Evolutionary conservation across 1,140 invertebrate species (phyloP).

Genomic region (Heliconius melpomene): DNA sequence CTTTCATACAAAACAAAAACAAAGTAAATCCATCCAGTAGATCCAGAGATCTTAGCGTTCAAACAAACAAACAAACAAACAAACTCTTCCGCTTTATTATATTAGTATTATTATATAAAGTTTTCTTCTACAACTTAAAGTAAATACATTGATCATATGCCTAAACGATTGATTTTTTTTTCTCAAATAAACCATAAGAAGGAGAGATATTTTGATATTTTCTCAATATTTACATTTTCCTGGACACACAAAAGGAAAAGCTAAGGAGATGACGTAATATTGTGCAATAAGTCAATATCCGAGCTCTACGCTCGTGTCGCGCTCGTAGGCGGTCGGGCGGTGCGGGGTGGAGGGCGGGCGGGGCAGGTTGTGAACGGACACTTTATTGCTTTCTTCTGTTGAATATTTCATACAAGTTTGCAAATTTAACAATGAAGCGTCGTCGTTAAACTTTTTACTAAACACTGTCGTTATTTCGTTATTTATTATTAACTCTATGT

Average conservation of each 20-base stretch:
- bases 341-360: not conserved
- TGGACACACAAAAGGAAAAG: conserved; percentile 1
- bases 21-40: no score
- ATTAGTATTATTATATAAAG: no score
- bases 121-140: no score
- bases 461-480: not conserved
- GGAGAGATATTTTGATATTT: not conserved
- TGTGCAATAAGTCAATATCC: conserved; percentile 13
- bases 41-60: no score
- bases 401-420: conserved; percentile 2
- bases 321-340: not conserved
- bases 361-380: conserved; percentile 7
- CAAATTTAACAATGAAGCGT: conserved; percentile 3
- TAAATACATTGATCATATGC: no score
- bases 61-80: no score
- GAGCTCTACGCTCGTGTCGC: not conserved
- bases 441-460: conserved; percentile 7
- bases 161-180: no score
- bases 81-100: no score
- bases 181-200: no score
- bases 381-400: conserved; percentile 15
- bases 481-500: not conserved
- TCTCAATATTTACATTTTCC: not conserved
- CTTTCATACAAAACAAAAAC: no score
- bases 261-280: conserved; percentile 8